Conservation (phyloP, 2,113 vertebrate species). For the Axis porcinus region DNA sequence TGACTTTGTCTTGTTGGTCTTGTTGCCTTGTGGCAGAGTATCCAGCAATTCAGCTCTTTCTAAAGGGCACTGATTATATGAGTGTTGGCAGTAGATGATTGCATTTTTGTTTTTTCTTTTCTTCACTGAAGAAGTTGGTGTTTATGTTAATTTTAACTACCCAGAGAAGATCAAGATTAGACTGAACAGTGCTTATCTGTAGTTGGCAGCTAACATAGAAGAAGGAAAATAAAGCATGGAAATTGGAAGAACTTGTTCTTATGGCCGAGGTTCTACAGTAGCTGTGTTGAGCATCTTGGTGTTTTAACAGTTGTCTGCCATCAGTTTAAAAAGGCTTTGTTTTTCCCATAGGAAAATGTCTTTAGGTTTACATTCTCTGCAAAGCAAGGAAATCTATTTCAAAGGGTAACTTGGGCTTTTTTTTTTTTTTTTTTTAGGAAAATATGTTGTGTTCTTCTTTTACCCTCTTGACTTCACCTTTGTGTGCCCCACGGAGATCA, state of each 20-base stretch:
- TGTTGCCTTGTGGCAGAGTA: background rate
- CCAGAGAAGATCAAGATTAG: conserved; percentile 3
- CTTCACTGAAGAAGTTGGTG: background rate
- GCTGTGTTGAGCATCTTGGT: background rate
- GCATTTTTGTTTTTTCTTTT: background rate
- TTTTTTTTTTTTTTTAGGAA: conserved; percentile 80
- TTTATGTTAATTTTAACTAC: background rate
- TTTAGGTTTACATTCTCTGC: background rate
- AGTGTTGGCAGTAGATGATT: background rate
- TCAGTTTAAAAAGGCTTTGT: background rate
- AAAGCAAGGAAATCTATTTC: background rate
- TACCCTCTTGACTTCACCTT: conserved; percentile 99
- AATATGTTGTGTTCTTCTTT: conserved; percentile 97
- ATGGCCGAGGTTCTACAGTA: background rate
- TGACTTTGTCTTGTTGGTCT: background rate
- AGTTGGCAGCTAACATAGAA: background rate
- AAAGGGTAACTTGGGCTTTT: background rate
- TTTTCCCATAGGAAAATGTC: background rate
- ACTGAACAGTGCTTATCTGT: background rate
- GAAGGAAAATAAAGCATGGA: background rate
- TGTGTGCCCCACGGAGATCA: conserved; percentile 98
- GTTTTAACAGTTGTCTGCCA: background rate
- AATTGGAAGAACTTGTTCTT: background rate
- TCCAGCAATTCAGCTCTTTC: background rate
- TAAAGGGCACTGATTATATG: background rate